Evolutionary conservation across 2,113 vertebrate genomes (phyloP), one percentile per base, ranked within the genome.

Genomic region (Gambusia holbrooki): DNA sequence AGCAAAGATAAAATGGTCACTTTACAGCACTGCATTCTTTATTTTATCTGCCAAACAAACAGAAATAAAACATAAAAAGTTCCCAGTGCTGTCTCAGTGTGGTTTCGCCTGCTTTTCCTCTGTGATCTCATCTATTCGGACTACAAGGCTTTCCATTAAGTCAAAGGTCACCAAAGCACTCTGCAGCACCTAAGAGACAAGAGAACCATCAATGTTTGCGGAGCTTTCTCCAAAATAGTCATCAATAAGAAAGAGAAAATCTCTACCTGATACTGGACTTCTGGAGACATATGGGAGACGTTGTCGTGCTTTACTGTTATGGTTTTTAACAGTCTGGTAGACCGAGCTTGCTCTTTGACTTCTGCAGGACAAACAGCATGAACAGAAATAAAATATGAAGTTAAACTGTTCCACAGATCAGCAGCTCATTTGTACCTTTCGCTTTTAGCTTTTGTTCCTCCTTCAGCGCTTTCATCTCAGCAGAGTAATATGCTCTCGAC

Each of bases 101-200:
- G 71, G 2, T 66, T 72, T 25, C 13, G 12, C 95, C 74, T 73
- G 88, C 89, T 95, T 96, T 82, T 95, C 93, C 89, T 96, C 95
- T 76, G 95, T 93, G 79, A 98, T 95, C 90, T 98, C 97, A 89
- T 98, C 96, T 60, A 97, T 96, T 69, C 96, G 95, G 81, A 95
- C 92, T 27, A 96, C 94, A 73, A 99, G 95, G 89, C 97, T 98
- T 93, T 97, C 96, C 93, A 97, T 99, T 89, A 98, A 94, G 94
- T 99, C 98, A 90, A 97, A 97, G 1, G 97, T 99, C 91, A 97
- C 96, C 90, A 99, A 89, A 72, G 96, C 97, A 0, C 96, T 97
- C 87, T 96, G 95, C 65, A 98, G 89, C 82, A 97, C 96, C 97
- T 99, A 91, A 78, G 92, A 93, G 79, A 75, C 25, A 33, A 1